Evolutionary conservation across 2,797 vertebrate species (phyloP), one percentile per base, ranked within the genome.

Genomic region (Vireo griseus): DNA sequence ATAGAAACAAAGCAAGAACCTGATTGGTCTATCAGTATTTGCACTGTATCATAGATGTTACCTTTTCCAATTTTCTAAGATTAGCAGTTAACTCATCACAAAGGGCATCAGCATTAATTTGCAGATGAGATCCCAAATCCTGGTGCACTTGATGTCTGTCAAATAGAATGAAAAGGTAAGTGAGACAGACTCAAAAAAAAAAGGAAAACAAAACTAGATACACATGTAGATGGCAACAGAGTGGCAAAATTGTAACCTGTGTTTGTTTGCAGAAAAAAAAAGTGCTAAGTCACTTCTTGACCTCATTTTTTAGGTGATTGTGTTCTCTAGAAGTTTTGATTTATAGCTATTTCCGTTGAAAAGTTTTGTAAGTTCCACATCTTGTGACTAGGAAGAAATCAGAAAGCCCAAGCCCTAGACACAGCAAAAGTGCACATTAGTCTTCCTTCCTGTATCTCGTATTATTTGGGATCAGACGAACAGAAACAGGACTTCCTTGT

Each of bases 1-100:
- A 61, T 0, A 85, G 22, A 79, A 84, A 63, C 40, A 77, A 15
- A 73, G 18, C 14, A 71, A 61, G 45, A 78, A 92, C 5, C 10
- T 26, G 6, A 63, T 1, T 35, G 47, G 33, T 26, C n/a, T 55
- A 73, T 40, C 24, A 47, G 45, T 25, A 26, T 28, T 73, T 82
- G 35, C 55, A 58, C 50, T 76, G 35, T 29, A 88, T 63, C 11
- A 65, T 15, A 86, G 15, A 91, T 54, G 42, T 90, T 92, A 99
- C 99, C 99, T 99, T 99, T 97, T 99, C 99, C 95, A 99, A 74
- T 96, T 98, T 99, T 92, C 98, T 96, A 94, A 99, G 98, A 97
- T 99, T 99, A 85, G 98, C 95, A 68, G 98, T 98, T 81, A 99
- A 97, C 79, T 99, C 98, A 33, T 98, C 98, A 97, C 98, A 98